These are phyloP conservation scores for Bombus haemorrhoidalis DNA, from an alignment of 1,140 invertebrate genomes.

Conservation along the genomic window DNA sequence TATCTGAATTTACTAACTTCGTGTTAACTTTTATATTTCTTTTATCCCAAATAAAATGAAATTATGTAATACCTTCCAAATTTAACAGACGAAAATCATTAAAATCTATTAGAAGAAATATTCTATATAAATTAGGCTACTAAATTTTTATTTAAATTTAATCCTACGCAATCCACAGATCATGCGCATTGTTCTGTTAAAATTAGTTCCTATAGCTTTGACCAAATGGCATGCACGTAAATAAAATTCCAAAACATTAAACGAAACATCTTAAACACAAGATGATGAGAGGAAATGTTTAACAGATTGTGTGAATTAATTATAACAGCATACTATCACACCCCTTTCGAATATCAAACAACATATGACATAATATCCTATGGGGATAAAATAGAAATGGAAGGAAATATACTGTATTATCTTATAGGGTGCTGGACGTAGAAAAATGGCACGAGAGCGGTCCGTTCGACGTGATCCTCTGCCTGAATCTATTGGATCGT, in stretches of 20 bases:
- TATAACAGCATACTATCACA: background rate
- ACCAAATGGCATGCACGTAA: background rate
- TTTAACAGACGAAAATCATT: too few species aligned
- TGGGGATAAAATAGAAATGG: background rate
- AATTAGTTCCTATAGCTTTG: background rate
- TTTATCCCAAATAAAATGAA: background rate
- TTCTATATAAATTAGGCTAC: background rate
- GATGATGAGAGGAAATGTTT: background rate
- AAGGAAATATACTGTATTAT: background rate
- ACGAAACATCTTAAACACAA: background rate
- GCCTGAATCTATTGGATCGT: constrained; percentile 95
- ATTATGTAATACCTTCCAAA: background rate
- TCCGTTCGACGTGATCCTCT: constrained; percentile 91
- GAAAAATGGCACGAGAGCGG: constrained; percentile 87
- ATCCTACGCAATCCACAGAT: too few species aligned
- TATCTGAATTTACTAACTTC: background rate
- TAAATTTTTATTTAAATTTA: background rate
- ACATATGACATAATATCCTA: background rate
- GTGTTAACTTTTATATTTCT: background rate
- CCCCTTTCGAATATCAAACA: background rate
- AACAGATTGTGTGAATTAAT: background rate
- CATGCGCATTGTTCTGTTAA: too few species aligned
- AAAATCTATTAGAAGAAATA: too few species aligned
- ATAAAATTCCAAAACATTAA: background rate
- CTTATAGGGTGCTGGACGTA: constrained; percentile 88